Evolutionary conservation across 2,888 invertebrate species (phyloP).

Genomic region (Schizaphis graminum): DNA sequence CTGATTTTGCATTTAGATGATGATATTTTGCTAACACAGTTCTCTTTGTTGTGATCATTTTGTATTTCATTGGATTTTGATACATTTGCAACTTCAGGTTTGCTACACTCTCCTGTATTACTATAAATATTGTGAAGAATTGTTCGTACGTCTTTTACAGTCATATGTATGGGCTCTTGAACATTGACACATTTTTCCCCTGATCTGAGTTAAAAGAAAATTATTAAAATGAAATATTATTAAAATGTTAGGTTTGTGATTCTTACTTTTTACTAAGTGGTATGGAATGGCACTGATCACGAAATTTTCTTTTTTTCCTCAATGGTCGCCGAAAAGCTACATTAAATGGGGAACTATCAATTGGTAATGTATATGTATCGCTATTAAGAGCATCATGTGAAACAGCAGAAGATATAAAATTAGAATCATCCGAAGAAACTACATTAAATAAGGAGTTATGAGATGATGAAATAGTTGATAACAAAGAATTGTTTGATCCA

Average conservation of each 20-base stretch:
- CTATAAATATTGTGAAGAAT: slow-evolving; percentile 87
- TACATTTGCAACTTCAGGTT: slow-evolving; percentile 38
- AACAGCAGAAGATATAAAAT: slow-evolving; percentile 89
- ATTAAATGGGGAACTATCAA: slow-evolving; percentile 79
- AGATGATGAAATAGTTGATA: slow-evolving; percentile 71
- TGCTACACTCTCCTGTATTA: slow-evolving; percentile 74
- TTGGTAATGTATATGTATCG: slow-evolving; percentile 88
- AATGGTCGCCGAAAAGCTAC: slow-evolving; percentile 74
- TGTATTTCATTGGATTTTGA: slow-evolving; percentile 50
- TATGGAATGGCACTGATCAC: slow-evolving; percentile 57
- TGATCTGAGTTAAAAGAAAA: background rate
- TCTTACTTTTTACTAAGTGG: slow-evolving; percentile 53
- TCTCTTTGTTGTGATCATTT: slow-evolving; percentile 64
- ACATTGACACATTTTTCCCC: slow-evolving; percentile 39
- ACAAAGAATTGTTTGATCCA: slow-evolving; percentile 60
- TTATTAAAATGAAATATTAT: background rate
- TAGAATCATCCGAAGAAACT: slow-evolving; percentile 80
- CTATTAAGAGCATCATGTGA: slow-evolving; percentile 87
- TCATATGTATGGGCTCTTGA: slow-evolving; percentile 80
- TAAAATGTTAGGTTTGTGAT: background rate
- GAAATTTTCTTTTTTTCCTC: slow-evolving; percentile 69
- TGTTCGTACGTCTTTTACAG: slow-evolving; percentile 85
- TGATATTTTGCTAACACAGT: slow-evolving; percentile 44
- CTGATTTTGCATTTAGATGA: slow-evolving; percentile 63
- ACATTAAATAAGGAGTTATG: slow-evolving; percentile 87